Conservation (phyloP, 1,140 invertebrate species). For the Sitophilus oryzae region DNA sequence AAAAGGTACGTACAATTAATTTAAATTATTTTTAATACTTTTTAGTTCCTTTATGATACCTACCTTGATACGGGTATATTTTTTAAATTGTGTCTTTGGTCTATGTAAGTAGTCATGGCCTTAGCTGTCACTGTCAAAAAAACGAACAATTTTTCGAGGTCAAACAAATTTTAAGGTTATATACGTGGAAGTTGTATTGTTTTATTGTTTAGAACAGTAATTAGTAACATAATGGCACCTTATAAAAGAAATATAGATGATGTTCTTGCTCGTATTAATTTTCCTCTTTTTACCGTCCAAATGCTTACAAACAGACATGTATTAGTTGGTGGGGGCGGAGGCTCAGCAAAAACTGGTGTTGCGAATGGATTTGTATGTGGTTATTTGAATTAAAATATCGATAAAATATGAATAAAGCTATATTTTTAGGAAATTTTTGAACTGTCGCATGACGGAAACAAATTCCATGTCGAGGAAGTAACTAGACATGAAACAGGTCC, state of each 20-base stretch:
- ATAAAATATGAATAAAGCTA: neutral
- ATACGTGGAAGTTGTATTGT: constrained; percentile 34
- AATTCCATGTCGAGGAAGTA: constrained; percentile 78
- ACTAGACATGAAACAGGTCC: constrained; percentile 81
- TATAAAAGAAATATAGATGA: constrained; percentile 53
- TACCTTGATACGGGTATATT: no score
- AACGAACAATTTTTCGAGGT: no score
- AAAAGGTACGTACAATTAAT: no score
- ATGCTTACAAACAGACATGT: constrained; percentile 88
- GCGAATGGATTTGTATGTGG: constrained; percentile 89
- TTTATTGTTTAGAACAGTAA: constrained; percentile 9
- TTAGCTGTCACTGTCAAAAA: neutral
- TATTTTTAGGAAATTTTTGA: constrained; percentile 81
- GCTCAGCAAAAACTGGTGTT: constrained; percentile 90
- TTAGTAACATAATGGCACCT: constrained; percentile 32
- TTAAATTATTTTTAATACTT: no score
- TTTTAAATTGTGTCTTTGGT: constrained; percentile 2
- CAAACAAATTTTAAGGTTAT: constrained; percentile 32
- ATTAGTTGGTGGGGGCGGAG: constrained; percentile 90
- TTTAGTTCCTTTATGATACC: no score
- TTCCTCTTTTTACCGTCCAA: constrained; percentile 86
- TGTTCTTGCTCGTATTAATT: constrained; percentile 79
- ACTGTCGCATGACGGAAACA: constrained; percentile 71
- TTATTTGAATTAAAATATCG: neutral
- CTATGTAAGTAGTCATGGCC: no score